Evolutionary conservation across 2,797 vertebrate genomes (phyloP).

Genomic region (Sitta carolinensis): DNA sequence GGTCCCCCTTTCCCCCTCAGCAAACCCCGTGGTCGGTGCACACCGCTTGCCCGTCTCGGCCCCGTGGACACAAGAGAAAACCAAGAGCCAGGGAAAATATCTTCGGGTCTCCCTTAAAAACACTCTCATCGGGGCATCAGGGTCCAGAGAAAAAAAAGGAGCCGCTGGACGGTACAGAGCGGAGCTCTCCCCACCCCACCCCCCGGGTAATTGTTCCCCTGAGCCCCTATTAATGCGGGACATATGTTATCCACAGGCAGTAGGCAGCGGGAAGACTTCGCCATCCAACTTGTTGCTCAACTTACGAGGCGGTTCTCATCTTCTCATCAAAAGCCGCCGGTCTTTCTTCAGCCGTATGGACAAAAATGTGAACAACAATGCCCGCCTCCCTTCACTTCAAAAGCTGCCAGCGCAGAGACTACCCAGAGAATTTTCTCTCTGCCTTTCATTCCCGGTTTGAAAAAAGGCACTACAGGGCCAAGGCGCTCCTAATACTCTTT

Average conservation of each 20-base stretch:
- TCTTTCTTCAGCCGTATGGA: conserved; percentile 89
- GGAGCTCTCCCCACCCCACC: neutral
- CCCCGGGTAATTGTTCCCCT: conserved; percentile 62
- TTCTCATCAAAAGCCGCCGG: conserved; percentile 82
- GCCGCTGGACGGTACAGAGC: neutral
- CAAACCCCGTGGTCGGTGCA: neutral
- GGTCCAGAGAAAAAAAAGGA: neutral
- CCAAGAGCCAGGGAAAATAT: neutral
- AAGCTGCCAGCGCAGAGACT: conserved; percentile 85
- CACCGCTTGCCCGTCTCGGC: neutral
- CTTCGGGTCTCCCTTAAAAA: neutral
- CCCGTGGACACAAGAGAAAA: neutral
- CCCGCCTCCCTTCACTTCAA: conserved; percentile 86
- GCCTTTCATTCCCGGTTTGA: conserved; percentile 86
- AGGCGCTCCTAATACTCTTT: conserved; percentile 92
- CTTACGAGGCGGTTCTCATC: conserved; percentile 82
- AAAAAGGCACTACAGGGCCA: conserved; percentile 84
- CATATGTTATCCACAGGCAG: conserved; percentile 85
- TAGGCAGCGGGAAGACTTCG: conserved; percentile 66
- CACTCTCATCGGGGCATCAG: neutral
- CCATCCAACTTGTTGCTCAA: conserved; percentile 78
- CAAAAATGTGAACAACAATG: conserved; percentile 86
- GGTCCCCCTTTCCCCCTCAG: neutral
- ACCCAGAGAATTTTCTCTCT: conserved; percentile 82
- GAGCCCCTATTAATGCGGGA: conserved; percentile 78